These are phyloP conservation scores for Litoditis marina DNA, from an alignment of 2,888 invertebrate genomes.

Conservation along the genomic window DNA sequence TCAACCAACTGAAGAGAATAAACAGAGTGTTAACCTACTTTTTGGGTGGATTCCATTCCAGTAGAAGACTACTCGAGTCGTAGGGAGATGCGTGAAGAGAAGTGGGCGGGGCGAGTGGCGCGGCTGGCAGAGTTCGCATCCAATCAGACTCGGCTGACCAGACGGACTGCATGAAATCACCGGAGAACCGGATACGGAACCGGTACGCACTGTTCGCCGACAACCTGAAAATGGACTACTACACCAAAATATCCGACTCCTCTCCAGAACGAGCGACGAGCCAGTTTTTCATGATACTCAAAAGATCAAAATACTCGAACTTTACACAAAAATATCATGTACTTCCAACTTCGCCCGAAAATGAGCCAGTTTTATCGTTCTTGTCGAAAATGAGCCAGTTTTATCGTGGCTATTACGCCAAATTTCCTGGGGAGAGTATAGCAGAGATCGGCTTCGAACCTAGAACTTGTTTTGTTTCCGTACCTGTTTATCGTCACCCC, in stretches of 20 bases:
- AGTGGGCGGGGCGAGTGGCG: slow-evolving; percentile 79
- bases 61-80: slow-evolving; percentile 87
- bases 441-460: too few relatives aligned
- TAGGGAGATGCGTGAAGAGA: slow-evolving; percentile 82
- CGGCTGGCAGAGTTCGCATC: slow-evolving; percentile 83
- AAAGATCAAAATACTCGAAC: slow-evolving; percentile 12
- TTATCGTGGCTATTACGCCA: too few relatives aligned
- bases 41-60: slow-evolving; percentile 73
- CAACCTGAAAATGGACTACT: slow-evolving; percentile 64
- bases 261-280: neutral
- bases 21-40: slow-evolving; percentile 11
- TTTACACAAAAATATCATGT: too few relatives aligned
- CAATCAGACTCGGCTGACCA: slow-evolving; percentile 85
- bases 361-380: too few relatives aligned
- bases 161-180: slow-evolving; percentile 88
- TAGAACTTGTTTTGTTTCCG: too few relatives aligned
- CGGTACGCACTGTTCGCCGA: slow-evolving; percentile 76
- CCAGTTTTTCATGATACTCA: neutral
- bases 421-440: too few relatives aligned
- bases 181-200: slow-evolving; percentile 88
- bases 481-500: slow-evolving; percentile 23
- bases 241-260: too few relatives aligned
- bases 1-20: neutral
- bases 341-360: too few relatives aligned
- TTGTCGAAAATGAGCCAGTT: too few relatives aligned